Evolutionary conservation across 1,140 invertebrate genomes (phyloP).

Genomic region (Musca domestica): DNA sequence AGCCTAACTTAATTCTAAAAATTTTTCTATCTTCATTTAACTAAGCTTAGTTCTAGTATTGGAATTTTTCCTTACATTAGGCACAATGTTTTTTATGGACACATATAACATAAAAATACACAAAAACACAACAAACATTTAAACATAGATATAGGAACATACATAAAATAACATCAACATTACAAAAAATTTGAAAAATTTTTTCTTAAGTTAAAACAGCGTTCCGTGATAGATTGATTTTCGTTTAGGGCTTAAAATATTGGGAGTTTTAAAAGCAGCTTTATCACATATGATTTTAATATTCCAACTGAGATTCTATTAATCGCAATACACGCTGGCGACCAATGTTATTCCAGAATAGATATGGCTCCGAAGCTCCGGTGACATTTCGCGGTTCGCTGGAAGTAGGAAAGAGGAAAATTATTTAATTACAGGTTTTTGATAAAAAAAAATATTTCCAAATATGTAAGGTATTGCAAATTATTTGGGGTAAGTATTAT

Average conservation of each 20-base stretch:
- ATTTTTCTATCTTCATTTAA: no score
- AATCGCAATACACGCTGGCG: constrained; percentile 48
- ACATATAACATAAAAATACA: constrained; percentile 1
- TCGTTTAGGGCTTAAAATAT: not conserved
- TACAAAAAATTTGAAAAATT: not conserved
- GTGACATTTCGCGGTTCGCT: constrained; percentile 44
- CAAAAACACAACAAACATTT: not conserved
- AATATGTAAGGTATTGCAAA: no score
- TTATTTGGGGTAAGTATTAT: no score
- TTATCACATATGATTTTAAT: constrained; percentile 27
- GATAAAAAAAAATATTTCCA: no score
- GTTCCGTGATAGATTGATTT: not conserved
- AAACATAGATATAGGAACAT: not conserved
- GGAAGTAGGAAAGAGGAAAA: constrained; percentile 16
- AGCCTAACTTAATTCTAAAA: no score
- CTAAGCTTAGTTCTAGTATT: no score
- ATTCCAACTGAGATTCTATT: constrained; percentile 47
- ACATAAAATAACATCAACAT: constrained; percentile 1
- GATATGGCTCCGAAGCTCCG: constrained; percentile 42
- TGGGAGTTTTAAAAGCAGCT: constrained; percentile 2
- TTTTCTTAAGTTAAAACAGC: constrained; percentile 11
- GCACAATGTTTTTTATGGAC: not conserved
- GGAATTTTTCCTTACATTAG: not conserved
- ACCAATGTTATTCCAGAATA: constrained; percentile 53
- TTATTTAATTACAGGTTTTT: no score